Conservation (phyloP, 2,797 vertebrate genomes). For the Antennarius maculatus region DNA sequence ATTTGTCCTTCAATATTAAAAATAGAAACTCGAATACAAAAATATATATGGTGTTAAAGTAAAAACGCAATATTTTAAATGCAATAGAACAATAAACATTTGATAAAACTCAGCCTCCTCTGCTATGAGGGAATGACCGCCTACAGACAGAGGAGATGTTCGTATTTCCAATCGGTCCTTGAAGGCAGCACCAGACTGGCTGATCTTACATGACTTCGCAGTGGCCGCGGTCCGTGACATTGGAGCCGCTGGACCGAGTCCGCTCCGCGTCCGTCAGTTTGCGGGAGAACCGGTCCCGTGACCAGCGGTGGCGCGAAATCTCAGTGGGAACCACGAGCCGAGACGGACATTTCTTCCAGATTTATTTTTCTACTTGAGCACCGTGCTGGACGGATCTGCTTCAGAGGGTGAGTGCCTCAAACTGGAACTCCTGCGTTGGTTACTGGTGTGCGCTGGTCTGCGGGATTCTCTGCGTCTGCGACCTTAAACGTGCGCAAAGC, state of each 20-base stretch:
- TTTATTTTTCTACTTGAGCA: constrained; percentile 41
- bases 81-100: not conserved
- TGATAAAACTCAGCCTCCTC: too few species aligned
- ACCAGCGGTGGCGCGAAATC: not conserved
- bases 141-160: fast-evolving
- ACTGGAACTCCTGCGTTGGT: constrained; percentile 33
- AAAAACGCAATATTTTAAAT: not conserved
- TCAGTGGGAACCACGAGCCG: not conserved
- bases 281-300: not conserved
- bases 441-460: not conserved
- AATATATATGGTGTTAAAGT: too few species aligned
- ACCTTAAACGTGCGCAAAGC: not conserved
- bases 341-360: not conserved
- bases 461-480: not conserved
- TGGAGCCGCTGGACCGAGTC: constrained; percentile 26
- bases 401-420: constrained; percentile 62
- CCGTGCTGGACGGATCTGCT: constrained; percentile 68
- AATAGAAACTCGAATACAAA: too few species aligned
- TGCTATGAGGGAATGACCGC: too few species aligned
- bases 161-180: not conserved
- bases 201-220: constrained; percentile 48
- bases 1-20: too few species aligned
- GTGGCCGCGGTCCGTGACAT: constrained; percentile 48
- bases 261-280: constrained; percentile 5
- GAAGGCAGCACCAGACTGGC: constrained; percentile 49